Percentiles rank a stretch among this genome's conserved stretches.
These are phyloP conservation scores for Notocelia uddmanniana DNA, from an alignment of 2,888 invertebrate species.

Conservation along the genomic window DNA sequence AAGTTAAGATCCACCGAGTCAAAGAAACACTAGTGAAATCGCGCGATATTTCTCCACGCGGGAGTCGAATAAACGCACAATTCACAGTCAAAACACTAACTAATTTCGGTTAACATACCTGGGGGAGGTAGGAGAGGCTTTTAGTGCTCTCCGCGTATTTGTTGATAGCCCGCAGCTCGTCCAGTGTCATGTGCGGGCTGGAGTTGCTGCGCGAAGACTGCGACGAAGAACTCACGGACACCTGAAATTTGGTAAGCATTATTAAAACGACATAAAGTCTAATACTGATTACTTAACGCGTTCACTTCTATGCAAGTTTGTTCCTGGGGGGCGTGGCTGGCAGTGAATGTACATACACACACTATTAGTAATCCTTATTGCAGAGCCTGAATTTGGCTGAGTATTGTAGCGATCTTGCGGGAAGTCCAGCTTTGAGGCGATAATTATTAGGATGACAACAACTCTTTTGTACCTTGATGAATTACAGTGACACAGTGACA, in stretches of 20 bases:
- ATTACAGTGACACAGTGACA: background rate
- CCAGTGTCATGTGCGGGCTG: constrained; percentile 90
- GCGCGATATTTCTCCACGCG: background rate
- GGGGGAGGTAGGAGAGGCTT: constrained; percentile 95
- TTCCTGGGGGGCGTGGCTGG: too few species aligned
- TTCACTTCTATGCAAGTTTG: too few species aligned
- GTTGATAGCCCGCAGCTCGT: constrained; percentile 94
- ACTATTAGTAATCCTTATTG: background rate
- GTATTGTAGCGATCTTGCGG: background rate
- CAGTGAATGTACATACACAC: too few species aligned
- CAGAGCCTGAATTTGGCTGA: background rate
- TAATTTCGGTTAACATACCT: constrained; percentile 85
- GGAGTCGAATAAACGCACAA: background rate
- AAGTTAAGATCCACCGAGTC: too few species aligned
- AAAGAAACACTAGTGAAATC: background rate
- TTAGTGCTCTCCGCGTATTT: constrained; percentile 96
- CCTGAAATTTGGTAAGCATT: constrained; percentile 63
- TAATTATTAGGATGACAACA: too few species aligned
- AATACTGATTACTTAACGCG: background rate
- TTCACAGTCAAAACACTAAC: background rate
- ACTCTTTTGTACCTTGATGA: too few species aligned
- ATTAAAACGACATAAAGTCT: constrained; percentile 54
- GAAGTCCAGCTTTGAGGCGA: background rate
- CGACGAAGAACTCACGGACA: constrained; percentile 91
- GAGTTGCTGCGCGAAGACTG: constrained; percentile 90